Evolutionary conservation across 2,797 vertebrate genomes (phyloP), one percentile per base, ranked within the genome.

Genomic region (Girardinus metallicus): DNA sequence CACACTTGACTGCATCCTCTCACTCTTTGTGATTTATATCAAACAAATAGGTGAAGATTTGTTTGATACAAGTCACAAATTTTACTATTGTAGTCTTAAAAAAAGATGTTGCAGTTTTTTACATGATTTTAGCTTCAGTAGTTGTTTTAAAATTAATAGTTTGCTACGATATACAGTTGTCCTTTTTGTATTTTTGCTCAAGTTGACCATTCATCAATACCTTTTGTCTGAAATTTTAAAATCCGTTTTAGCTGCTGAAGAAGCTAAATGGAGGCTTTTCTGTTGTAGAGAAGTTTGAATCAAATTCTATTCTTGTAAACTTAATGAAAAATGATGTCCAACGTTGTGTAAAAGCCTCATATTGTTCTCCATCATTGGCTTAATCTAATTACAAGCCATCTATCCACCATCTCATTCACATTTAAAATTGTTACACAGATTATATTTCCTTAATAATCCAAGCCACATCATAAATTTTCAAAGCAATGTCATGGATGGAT

Each of bases 401-500:
- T n/a, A 49, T 68, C 23, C 12, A 36, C 41, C 23, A 66, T 46
- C 23, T 79, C 21, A 73, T 47, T 44, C 26, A 41, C 15, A 15
- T 64, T 49, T 31, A 49, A 23, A 64, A 23, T 62, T 75, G 4
- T 44, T 66, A 41, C 29, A 11, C 10, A 34, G 11, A 13, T 68
- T 46, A 26, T 6, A 18, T 73, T 78, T 53, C 15, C 1, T 78
- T 31, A 26, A 53, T 29, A 47, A 26, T 73, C 18, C 39, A 55
- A 66, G 44, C 26, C 23, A 4, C 31, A 44, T 6, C 12, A 75
- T 39, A 74, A 10, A 75, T 81, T 64, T 66, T 29, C 12, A 51
- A 80, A 57, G 26, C 16, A 79, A 81, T 46, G 51, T 34, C 66
- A 18, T 43, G 41, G 60, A 73, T 76, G 12, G 44, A 55, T 39